phyloP scores from a whole-genome alignment of 1,140 invertebrate species.

The Atopsyche davidsoni region DNA sequence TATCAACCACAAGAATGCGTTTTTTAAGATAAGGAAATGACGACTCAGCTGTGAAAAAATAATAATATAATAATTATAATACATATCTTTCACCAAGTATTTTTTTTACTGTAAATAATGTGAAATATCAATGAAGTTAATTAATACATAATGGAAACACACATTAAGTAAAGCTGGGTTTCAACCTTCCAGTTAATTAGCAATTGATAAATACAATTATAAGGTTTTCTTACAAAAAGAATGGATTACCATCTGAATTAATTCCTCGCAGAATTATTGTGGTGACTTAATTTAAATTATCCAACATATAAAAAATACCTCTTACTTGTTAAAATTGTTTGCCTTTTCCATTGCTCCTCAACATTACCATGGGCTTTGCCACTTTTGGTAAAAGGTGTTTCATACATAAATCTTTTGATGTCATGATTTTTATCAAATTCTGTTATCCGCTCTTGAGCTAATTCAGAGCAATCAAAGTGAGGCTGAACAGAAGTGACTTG shows the following conservation, averaged over 20 bases:
- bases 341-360: constrained; percentile 81
- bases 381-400: constrained; percentile 86
- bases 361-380: constrained; percentile 73
- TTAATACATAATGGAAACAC: too few relatives aligned
- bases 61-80: constrained; percentile 16
- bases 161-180: too few relatives aligned
- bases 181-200: too few relatives aligned
- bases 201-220: too few relatives aligned
- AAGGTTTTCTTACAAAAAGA: too few relatives aligned
- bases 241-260: too few relatives aligned
- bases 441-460: constrained; percentile 48
- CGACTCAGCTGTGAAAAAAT: constrained; percentile 59
- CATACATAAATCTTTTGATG: constrained; percentile 81
- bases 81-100: too few relatives aligned
- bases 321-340: constrained; percentile 77
- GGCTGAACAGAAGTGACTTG: constrained; percentile 69
- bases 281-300: too few relatives aligned
- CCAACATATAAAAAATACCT: too few relatives aligned
- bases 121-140: too few relatives aligned
- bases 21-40: constrained; percentile 91
- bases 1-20: constrained; percentile 69
- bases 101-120: too few relatives aligned
- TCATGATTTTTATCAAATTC: constrained; percentile 87
- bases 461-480: constrained; percentile 27
- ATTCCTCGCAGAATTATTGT: too few relatives aligned